Evolutionary conservation across 2,797 vertebrate species (phyloP).

Genomic region (Chloroceryle amazona): DNA sequence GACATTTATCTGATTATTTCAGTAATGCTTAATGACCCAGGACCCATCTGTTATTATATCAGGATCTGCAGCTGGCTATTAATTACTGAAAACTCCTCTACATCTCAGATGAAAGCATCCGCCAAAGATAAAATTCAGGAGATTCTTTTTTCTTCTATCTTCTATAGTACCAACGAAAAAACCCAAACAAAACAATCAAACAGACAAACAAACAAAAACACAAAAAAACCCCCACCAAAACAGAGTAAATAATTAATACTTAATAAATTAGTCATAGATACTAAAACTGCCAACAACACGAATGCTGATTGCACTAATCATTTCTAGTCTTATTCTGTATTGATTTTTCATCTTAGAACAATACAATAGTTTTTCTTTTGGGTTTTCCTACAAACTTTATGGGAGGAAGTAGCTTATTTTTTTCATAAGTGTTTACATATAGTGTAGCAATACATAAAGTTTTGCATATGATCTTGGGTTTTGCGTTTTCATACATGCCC

Average conservation of each 20-base stretch:
- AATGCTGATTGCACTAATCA: not conserved
- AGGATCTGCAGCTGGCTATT: slow-evolving; percentile 77
- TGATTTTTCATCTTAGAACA: slow-evolving; percentile 26
- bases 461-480: not conserved
- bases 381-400: not conserved
- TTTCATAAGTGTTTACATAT: not conserved
- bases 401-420: not conserved
- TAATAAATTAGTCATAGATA: slow-evolving; percentile 2
- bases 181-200: too few species aligned
- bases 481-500: not conserved
- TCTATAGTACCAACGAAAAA: not conserved
- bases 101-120: slow-evolving; percentile 52
- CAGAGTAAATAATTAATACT: slow-evolving; percentile 22
- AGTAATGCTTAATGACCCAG: slow-evolving; percentile 63
- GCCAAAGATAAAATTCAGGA: slow-evolving; percentile 63
- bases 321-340: slow-evolving; percentile 22
- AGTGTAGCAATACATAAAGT: fast-evolving
- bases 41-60: slow-evolving; percentile 66
- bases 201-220: too few species aligned
- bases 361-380: not conserved
- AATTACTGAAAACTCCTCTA: slow-evolving; percentile 73
- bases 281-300: not conserved
- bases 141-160: slow-evolving; percentile 44
- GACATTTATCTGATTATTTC: slow-evolving; percentile 57
- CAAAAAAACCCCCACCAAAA: too few species aligned